These are phyloP conservation scores for Oryctolagus cuniculus DNA, from an alignment of 2,113 vertebrate species.

Conservation along the genomic window mOryCun1.1 NC_091440.1:71874001-71874500, in stretches of 20 bases:
- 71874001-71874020: conserved; percentile 99
- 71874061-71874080: conserved; percentile 93
- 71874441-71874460: no score
- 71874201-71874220: no score
- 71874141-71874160: conserved; percentile 97
- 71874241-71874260: conserved; percentile 89
- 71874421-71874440: no score
- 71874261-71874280: conserved; percentile 96
- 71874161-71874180: conserved; percentile 91
- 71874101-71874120: conserved; percentile 95
- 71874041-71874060: conserved; percentile 92
- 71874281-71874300: conserved; percentile 93
- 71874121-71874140: conserved; percentile 94
- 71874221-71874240: no score
- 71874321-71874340: conserved; percentile 92
- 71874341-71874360: conserved; percentile 93
- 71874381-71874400: conserved; percentile 93
- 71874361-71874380: conserved; percentile 95
- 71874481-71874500: conserved; percentile 81
- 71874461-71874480: no score
- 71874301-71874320: conserved; percentile 95
- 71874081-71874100: conserved; percentile 90
- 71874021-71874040: conserved; percentile 97
- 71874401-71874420: conserved; percentile 93
- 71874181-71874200: no score